Base-by-base conservation (phyloP, 2,113 vertebrate genomes). In the Psittacula cyanocephala region DNA sequence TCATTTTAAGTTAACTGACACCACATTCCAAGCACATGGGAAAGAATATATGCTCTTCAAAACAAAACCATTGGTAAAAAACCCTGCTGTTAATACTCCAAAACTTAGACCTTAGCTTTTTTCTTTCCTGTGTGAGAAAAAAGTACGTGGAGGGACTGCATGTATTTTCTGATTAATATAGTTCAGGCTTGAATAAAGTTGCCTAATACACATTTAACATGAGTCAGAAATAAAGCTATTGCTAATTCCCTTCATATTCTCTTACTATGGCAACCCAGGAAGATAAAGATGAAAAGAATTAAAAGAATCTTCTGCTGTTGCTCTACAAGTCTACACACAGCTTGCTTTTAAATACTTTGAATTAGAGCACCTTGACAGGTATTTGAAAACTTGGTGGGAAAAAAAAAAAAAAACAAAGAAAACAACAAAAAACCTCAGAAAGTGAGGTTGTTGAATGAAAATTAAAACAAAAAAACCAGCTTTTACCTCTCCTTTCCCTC, bases 201-300 rank as follows among this genome's bases (percentile, higher is more conserved):
- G 77, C 80, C 84, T 96, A 96, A 84, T 50, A 95, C 33, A 94
- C 41, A 94, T 89, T 96, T 95, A 82, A 81, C 49, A 79, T n/a
- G 37, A 97, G 69, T 77, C 59, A 82, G 55, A 69, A 91, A 91
- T 68, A 96, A 92, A 93, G 76, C 41, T 87, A 46, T 76, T 86
- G 57, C 31, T 96, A 92, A 96, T 96, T 95, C 70, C 64, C 85
- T 71, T 93, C 79, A 84, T 59, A 83, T 80, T 90, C 63, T 80
- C 91, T 94, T 96, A 80, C 80, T 97, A 74, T 90, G 82, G 69
- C 31, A 89, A 96, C 35, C 28, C 44, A 88, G 60, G 39, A 71
- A 97, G 84, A 80, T 91, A 97, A 96, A 91, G 70, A 85, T 78
- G 63, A 96, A 96, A 96, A 93, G 74, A 91, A 95, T 95, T 57